Percentiles rank a stretch among this genome's conserved stretches.
Conservation (phyloP, 1,140 invertebrate genomes). For the Hylyphantes graminicola region DNA sequence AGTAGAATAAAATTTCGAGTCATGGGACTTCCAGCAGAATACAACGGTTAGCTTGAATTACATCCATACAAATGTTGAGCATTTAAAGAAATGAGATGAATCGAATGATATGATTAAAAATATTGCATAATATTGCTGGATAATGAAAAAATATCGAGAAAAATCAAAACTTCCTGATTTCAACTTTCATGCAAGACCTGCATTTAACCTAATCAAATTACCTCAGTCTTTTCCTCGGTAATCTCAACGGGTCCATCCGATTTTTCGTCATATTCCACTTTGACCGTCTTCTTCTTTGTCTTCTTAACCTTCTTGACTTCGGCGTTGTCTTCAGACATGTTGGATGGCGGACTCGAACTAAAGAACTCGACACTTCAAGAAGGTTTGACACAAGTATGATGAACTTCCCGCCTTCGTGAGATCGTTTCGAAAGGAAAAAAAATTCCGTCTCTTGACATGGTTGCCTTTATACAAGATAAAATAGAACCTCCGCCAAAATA, state of each 20-base stretch:
- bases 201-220: conserved; percentile 21
- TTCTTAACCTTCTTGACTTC: conserved; percentile 64
- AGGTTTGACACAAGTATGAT: conserved; percentile 45
- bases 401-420: conserved; percentile 45
- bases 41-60: too few species aligned
- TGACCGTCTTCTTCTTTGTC: conserved; percentile 62
- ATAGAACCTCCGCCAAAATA: conserved; percentile 28
- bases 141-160: too few species aligned
- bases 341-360: conserved; percentile 3
- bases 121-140: too few species aligned
- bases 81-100: background rate
- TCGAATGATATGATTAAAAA: too few species aligned
- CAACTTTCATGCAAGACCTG: background rate
- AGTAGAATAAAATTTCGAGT: too few species aligned
- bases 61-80: background rate
- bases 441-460: conserved; percentile 20
- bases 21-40: too few species aligned
- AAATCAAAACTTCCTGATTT: too few species aligned
- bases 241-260: conserved; percentile 41
- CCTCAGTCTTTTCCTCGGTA: conserved; percentile 49
- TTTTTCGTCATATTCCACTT: conserved; percentile 57
- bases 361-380: conserved; percentile 4
- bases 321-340: conserved; percentile 59
- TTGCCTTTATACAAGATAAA: conserved; percentile 39
- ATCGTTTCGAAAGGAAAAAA: conserved; percentile 9